Evolutionary conservation across 2,113 vertebrate species (phyloP).

Genomic region (Saimiri boliviensis): DNA sequence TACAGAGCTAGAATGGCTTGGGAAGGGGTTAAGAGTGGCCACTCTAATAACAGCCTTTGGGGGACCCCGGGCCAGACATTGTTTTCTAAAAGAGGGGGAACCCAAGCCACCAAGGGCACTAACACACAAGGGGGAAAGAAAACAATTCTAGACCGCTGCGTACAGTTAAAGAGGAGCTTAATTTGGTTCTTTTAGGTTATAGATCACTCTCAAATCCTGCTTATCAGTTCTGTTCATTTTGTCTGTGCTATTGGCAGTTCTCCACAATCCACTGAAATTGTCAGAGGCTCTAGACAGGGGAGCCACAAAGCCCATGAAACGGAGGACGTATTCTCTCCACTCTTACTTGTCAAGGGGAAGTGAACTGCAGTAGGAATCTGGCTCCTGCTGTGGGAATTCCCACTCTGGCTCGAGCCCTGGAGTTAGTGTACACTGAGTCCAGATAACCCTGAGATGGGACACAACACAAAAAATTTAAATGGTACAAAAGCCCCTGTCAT

Average conservation of each 20-base stretch:
- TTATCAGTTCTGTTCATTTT: neutral
- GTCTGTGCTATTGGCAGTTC: neutral
- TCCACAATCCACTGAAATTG: neutral
- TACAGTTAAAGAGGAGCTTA: neutral
- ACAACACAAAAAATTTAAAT: neutral
- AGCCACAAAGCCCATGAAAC: accelerated
- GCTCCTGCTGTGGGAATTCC: slow-evolving; percentile 47
- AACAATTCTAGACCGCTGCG: neutral
- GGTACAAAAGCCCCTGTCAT: slow-evolving; percentile 34
- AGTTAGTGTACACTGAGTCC: neutral
- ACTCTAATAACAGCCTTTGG: neutral
- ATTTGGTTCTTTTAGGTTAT: neutral
- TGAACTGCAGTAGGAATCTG: neutral
- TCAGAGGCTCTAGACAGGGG: neutral
- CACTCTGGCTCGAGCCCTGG: neutral
- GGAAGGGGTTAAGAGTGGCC: neutral
- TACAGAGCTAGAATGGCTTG: neutral
- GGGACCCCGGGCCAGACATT: neutral
- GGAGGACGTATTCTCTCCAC: neutral
- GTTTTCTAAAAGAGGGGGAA: neutral
- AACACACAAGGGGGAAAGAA: neutral
- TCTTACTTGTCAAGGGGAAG: neutral
- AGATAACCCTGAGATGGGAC: slow-evolving; percentile 44
- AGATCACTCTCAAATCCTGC: neutral
- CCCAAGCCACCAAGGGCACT: neutral